Percentiles rank a stretch among this genome's conserved stretches.
Evolutionary conservation across 2,797 vertebrate species (phyloP).

Genomic region (Parambassis ranga): DNA sequence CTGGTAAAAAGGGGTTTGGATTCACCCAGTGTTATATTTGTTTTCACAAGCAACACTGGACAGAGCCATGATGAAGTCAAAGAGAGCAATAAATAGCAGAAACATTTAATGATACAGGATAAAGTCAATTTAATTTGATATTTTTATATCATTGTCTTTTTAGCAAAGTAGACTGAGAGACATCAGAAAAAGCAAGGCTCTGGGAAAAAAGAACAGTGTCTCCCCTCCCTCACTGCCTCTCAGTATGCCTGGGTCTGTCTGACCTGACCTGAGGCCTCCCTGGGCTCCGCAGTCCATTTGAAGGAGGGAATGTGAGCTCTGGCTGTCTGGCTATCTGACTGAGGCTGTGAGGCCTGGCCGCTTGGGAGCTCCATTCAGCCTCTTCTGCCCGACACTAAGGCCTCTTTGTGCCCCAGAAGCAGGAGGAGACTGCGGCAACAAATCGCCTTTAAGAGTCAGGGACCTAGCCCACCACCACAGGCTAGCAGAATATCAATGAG

Average conservation of each 20-base stretch:
- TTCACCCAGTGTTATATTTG: conserved; percentile 12
- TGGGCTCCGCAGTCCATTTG: conserved; percentile 61
- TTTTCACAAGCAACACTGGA: conserved; percentile 14
- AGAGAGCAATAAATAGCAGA: conserved; percentile 70
- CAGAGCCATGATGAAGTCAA: conserved; percentile 43
- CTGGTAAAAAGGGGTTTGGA: conserved; percentile 25
- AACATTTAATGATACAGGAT: conserved; percentile 24
- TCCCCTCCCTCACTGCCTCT: conserved; percentile 32
- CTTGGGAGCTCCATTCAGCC: conserved; percentile 78
- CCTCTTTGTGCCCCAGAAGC: conserved; percentile 78
- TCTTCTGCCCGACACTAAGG: conserved; percentile 77
- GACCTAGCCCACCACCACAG: conserved; percentile 42
- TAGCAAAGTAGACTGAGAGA: conserved; percentile 13
- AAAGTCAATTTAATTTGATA: conserved; percentile 49
- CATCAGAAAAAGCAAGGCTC: neutral
- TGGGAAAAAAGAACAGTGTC: conserved; percentile 49
- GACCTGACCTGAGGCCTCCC: conserved; percentile 65
- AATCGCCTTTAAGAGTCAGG: conserved; percentile 79
- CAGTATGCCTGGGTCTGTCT: conserved; percentile 48
- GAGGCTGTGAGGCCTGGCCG: conserved; percentile 58
- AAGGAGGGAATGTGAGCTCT: conserved; percentile 73
- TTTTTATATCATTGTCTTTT: conserved; percentile 52
- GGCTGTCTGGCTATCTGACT: conserved; percentile 63
- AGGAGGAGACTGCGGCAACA: conserved; percentile 76
- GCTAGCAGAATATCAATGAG: conserved; percentile 71